These are phyloP conservation scores for Aricia agestis DNA, from an alignment of 1,140 invertebrate species.

Conservation along the genomic window DNA sequence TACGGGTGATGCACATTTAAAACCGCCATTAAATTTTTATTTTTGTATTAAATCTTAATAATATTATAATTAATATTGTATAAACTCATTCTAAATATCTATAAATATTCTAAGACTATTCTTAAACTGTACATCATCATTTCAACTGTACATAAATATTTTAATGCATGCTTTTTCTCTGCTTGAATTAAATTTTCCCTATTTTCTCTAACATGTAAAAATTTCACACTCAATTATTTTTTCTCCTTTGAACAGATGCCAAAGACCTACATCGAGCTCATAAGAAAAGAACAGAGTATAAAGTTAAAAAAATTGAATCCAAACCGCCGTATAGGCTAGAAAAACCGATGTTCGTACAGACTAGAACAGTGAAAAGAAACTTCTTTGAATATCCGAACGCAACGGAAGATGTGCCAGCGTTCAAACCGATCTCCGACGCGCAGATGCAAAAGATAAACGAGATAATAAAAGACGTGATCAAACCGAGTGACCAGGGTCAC, in stretches of 20 bases:
- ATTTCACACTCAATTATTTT: slow-evolving; percentile 30
- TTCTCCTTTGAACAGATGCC: slow-evolving; percentile 65
- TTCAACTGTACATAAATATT: not conserved
- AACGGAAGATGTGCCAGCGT: slow-evolving; percentile 48
- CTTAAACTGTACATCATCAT: not conserved
- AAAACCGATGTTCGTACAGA: slow-evolving; percentile 69
- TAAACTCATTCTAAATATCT: too few relatives aligned
- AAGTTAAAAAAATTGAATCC: slow-evolving; percentile 35
- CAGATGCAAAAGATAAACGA: slow-evolving; percentile 58
- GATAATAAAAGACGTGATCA: slow-evolving; percentile 54
- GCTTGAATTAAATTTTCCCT: not conserved
- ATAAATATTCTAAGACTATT: not conserved
- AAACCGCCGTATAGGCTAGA: slow-evolving; percentile 31
- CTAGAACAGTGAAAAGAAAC: slow-evolving; percentile 48
- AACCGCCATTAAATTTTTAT: too few relatives aligned
- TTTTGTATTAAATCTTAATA: too few relatives aligned
- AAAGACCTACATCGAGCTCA: slow-evolving; percentile 67
- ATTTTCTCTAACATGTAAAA: slow-evolving; percentile 17
- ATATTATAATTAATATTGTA: too few relatives aligned
- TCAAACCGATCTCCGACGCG: slow-evolving; percentile 65
- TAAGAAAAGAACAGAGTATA: slow-evolving; percentile 35
- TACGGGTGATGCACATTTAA: not conserved
- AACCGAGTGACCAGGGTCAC: slow-evolving; percentile 31
- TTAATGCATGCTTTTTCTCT: slow-evolving; percentile 4
- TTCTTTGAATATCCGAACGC: slow-evolving; percentile 47